Evolutionary conservation across 2,888 invertebrate species (phyloP).

Genomic region (Coenonympha glycerion): DNA sequence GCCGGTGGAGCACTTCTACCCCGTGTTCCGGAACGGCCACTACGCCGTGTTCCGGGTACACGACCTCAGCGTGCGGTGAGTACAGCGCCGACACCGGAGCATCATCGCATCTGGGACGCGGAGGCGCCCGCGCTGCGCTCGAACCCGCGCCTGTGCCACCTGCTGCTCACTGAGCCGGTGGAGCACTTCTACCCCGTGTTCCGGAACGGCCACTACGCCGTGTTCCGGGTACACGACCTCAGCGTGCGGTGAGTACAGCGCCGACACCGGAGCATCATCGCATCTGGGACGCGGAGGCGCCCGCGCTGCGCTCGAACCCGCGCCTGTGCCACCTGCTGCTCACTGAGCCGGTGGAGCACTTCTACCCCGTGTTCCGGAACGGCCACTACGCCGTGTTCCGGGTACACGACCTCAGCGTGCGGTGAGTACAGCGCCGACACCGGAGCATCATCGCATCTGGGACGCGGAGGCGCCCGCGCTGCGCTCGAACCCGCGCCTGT

Average conservation of each 20-base stretch:
- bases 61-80: no score
- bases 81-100: no score
- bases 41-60: no score
- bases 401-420: constrained; percentile 57
- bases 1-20: no score
- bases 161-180: constrained; percentile 39
- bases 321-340: constrained; percentile 49
- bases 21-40: no score
- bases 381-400: constrained; percentile 51
- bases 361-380: constrained; percentile 58
- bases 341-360: constrained; percentile 43
- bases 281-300: constrained; percentile 43
- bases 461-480: constrained; percentile 36
- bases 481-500: constrained; percentile 36
- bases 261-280: no score
- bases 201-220: constrained; percentile 48
- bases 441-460: no score
- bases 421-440: constrained; percentile 40
- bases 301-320: constrained; percentile 24
- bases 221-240: constrained; percentile 57
- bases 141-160: constrained; percentile 42
- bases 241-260: constrained; percentile 47
- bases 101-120: constrained; percentile 58
- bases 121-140: constrained; percentile 35
- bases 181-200: constrained; percentile 62